These are phyloP conservation scores for Pogonocichla stellata DNA, from an alignment of 2,113 vertebrate species.

Conservation along the genomic window DNA sequence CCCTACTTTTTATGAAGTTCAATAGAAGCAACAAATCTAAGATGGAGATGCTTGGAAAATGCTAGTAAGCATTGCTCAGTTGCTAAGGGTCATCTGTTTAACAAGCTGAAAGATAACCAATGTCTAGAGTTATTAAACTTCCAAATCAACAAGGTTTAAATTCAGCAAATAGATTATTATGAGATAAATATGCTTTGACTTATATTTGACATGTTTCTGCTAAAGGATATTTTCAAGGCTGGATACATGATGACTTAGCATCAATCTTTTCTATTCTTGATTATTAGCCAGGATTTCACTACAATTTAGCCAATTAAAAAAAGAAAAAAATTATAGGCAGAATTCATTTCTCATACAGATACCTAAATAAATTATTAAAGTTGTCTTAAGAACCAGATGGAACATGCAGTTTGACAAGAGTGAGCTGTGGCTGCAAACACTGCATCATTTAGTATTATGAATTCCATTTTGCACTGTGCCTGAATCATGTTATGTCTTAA, in stretches of 20 bases:
- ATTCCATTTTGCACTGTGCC: not conserved
- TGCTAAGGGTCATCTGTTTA: not conserved
- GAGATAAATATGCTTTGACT: not conserved
- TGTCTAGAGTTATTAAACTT: not conserved
- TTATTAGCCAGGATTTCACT: not conserved
- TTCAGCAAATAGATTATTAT: not conserved
- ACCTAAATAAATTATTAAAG: not conserved
- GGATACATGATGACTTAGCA: not conserved
- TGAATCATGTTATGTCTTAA: not conserved
- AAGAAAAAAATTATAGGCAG: not conserved
- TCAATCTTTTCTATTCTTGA: not conserved
- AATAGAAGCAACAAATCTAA: not conserved
- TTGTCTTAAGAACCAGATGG: not conserved
- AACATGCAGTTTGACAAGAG: not conserved
- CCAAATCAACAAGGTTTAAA: not conserved
- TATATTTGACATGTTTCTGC: slow-evolving; percentile 9
- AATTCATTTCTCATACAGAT: not conserved
- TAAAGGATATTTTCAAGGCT: slow-evolving; percentile 14
- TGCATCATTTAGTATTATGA: not conserved
- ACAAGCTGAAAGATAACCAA: not conserved
- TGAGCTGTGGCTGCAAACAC: not conserved
- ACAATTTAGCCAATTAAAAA: not conserved
- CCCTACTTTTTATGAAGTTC: not conserved
- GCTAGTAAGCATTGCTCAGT: not conserved
- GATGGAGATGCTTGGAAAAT: not conserved